Evolutionary conservation across 53 echinoderm and acorn worm genomes (phyloP).

Genomic region (Mesocentrotus franciscanus): DNA sequence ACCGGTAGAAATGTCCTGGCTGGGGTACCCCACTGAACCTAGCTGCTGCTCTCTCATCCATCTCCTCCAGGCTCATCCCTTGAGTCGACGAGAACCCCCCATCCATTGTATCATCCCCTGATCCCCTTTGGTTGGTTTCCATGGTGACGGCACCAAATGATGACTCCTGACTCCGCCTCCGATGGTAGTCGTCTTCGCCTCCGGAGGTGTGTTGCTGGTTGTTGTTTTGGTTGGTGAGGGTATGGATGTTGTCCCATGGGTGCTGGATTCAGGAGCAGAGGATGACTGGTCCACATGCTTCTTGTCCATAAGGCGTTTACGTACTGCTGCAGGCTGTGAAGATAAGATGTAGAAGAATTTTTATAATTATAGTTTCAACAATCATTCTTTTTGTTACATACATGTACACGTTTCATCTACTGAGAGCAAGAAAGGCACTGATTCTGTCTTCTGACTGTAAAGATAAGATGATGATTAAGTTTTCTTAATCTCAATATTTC

Average conservation of each 20-base stretch:
- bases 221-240: slow-evolving; percentile 68
- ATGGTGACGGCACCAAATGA: neutral
- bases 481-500: neutral
- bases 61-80: slow-evolving; percentile 60
- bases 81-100: slow-evolving; percentile 63
- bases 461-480: neutral
- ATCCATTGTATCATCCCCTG: slow-evolving; percentile 56
- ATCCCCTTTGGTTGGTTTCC: slow-evolving; percentile 10
- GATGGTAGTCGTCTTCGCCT: slow-evolving; percentile 54
- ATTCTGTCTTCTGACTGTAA: neutral
- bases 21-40: slow-evolving; percentile 68
- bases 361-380: neutral
- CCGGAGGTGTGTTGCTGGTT: slow-evolving; percentile 26
- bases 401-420: no score
- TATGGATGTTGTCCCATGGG: slow-evolving; percentile 49
- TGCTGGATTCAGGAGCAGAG: slow-evolving; percentile 49
- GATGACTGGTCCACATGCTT: slow-evolving; percentile 67
- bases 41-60: slow-evolving; percentile 60
- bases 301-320: slow-evolving; percentile 78
- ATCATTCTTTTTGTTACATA: no score
- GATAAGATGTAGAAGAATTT: neutral
- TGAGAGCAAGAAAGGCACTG: no score
- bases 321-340: slow-evolving; percentile 73
- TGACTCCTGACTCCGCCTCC: slow-evolving; percentile 48
- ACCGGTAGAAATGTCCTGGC: slow-evolving; percentile 80